Percentiles rank a stretch among this genome's conserved stretches.
These are phyloP conservation scores for Axis porcinus DNA, from an alignment of 2,113 vertebrate genomes.

Conservation along the genomic window DNA sequence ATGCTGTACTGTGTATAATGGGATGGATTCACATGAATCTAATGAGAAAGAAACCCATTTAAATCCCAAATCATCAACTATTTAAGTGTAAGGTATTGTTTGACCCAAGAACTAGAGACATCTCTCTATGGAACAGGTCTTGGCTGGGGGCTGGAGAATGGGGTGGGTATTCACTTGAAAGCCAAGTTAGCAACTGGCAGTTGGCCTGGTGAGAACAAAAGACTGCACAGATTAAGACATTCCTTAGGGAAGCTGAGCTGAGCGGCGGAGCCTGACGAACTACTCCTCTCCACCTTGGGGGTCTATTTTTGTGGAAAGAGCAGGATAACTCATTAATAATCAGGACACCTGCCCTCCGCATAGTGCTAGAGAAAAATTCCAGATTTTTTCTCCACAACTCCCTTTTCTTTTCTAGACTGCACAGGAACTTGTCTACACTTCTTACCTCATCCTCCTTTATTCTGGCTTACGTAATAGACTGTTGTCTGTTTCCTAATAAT, in stretches of 20 bases:
- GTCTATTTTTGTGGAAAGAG: neutral
- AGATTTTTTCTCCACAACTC: neutral
- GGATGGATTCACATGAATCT: neutral
- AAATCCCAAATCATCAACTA: neutral
- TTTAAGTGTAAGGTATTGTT: neutral
- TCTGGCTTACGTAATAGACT: constrained; percentile 11
- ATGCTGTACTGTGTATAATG: neutral
- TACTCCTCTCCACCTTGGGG: neutral
- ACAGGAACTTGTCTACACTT: neutral
- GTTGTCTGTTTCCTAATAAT: constrained; percentile 16
- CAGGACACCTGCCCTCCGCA: neutral
- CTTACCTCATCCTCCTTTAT: constrained; percentile 9
- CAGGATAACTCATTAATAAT: constrained; percentile 4
- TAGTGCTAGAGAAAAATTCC: neutral
- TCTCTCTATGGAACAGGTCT: no score
- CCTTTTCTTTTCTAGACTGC: neutral
- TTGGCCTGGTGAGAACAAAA: neutral
- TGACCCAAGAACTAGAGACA: neutral
- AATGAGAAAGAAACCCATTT: neutral
- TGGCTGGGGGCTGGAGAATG: neutral
- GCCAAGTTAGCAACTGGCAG: neutral
- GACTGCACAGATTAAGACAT: neutral
- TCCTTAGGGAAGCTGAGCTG: neutral
- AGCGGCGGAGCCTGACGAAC: neutral
- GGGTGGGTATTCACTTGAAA: neutral